These are phyloP conservation scores for Nomada lathburiana DNA, from an alignment of 2,888 invertebrate genomes.

Conservation along the genomic window DNA sequence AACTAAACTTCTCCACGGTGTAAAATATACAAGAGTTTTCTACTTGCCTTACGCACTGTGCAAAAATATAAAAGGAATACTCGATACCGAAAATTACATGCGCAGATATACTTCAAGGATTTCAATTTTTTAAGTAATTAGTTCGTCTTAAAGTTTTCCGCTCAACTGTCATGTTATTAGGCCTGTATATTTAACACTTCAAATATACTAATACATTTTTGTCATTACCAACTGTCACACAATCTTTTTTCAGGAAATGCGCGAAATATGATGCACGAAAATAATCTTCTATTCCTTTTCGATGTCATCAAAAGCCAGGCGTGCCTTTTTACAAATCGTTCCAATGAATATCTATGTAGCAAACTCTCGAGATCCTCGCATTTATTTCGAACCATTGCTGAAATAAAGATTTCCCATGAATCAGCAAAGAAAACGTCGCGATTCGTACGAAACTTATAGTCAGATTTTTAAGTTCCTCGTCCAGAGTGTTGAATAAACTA, in stretches of 20 bases:
- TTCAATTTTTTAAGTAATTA: background rate
- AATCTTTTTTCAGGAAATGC: background rate
- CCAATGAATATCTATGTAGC: constrained; percentile 16
- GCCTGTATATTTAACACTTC: constrained; percentile 1
- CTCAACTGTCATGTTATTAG: background rate
- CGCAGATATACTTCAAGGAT: background rate
- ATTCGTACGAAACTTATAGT: background rate
- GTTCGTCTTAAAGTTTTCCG: background rate
- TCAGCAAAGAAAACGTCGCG: background rate
- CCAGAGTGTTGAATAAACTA: too few relatives aligned
- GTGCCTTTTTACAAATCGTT: background rate
- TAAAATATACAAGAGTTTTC: background rate
- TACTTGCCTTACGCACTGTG: background rate
- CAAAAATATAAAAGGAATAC: background rate
- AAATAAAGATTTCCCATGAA: constrained; percentile 3
- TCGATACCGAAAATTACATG: background rate
- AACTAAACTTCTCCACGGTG: background rate
- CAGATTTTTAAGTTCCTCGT: background rate
- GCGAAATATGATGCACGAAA: background rate
- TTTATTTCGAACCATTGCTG: constrained; percentile 25
- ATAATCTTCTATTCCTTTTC: constrained; percentile 15
- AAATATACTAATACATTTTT: constrained; percentile 5
- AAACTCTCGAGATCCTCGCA: constrained; percentile 3
- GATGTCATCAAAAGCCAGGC: constrained; percentile 4
- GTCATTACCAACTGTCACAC: background rate